These are phyloP conservation scores for Malacosoma neustria DNA, from an alignment of 2,888 invertebrate genomes.

Conservation along the genomic window DNA sequence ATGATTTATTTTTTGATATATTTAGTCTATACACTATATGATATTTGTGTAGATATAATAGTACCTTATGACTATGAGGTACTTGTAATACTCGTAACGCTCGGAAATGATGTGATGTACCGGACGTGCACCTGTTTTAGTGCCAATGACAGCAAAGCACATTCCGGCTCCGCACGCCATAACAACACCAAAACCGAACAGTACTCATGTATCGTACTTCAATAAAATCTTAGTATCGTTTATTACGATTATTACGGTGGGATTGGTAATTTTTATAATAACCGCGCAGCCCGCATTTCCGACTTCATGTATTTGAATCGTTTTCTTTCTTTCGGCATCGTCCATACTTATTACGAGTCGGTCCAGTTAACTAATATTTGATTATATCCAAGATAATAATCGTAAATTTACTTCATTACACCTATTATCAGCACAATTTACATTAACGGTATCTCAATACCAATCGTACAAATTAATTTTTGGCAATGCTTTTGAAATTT, in stretches of 20 bases:
- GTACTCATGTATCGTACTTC: neutral
- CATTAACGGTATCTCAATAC: slow-evolving; percentile 27
- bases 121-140: slow-evolving; percentile 66
- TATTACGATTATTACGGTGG: neutral
- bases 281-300: neutral
- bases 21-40: too few relatives aligned
- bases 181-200: neutral
- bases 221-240: neutral
- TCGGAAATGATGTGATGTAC: slow-evolving; percentile 48
- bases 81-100: slow-evolving; percentile 30
- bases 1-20: too few relatives aligned
- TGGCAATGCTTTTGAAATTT: slow-evolving; percentile 18
- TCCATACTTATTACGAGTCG: slow-evolving; percentile 14
- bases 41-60: too few relatives aligned
- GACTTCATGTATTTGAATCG: neutral
- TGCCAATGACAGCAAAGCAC: slow-evolving; percentile 30
- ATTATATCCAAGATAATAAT: slow-evolving; percentile 24
- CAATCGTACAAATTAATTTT: slow-evolving; percentile 29
- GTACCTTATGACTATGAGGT: too few relatives aligned
- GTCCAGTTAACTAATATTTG: slow-evolving; percentile 21
- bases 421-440: slow-evolving; percentile 19
- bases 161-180: slow-evolving; percentile 31
- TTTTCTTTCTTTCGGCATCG: neutral
- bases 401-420: slow-evolving; percentile 25
- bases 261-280: neutral